Evolutionary conservation across 2,113 vertebrate species (phyloP).

Genomic region (Brachyistius frenatus): DNA sequence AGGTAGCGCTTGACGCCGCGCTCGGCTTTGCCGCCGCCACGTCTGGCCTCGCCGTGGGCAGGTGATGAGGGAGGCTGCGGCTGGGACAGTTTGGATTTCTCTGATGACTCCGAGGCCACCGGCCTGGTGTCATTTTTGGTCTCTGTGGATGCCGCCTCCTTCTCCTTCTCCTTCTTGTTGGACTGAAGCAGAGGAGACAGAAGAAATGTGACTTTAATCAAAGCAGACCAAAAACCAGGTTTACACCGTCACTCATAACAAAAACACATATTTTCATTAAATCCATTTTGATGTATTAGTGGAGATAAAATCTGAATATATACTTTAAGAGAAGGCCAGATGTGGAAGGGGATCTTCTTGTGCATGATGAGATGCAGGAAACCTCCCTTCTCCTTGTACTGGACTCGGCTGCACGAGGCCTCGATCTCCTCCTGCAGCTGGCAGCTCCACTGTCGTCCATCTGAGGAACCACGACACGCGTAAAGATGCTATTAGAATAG

Average conservation of each 20-base stretch:
- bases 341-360: constrained; percentile 96
- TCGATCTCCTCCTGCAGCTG: constrained; percentile 94
- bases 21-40: constrained; percentile 82
- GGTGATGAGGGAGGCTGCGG: constrained; percentile 51
- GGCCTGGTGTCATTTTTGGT: constrained; percentile 83
- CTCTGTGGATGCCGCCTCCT: constrained; percentile 76
- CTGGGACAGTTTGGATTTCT: constrained; percentile 53
- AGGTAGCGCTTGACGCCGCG: constrained; percentile 87
- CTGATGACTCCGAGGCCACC: constrained; percentile 38
- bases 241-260: too few species aligned
- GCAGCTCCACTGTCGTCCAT: constrained; percentile 95
- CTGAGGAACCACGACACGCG: constrained; percentile 71
- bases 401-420: constrained; percentile 92
- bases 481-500: neutral
- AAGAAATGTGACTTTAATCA: too few species aligned
- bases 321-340: constrained; percentile 89
- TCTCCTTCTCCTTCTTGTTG: constrained; percentile 90
- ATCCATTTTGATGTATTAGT: too few species aligned
- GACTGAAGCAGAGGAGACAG: constrained; percentile 67
- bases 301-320: neutral
- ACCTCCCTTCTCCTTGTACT: constrained; percentile 91
- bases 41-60: constrained; percentile 77
- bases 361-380: constrained; percentile 91
- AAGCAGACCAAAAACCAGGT: too few species aligned
- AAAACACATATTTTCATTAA: neutral